Base-by-base conservation (phyloP, 2,113 vertebrate genomes). In the Dicerorhinus sumatrensis region DNA sequence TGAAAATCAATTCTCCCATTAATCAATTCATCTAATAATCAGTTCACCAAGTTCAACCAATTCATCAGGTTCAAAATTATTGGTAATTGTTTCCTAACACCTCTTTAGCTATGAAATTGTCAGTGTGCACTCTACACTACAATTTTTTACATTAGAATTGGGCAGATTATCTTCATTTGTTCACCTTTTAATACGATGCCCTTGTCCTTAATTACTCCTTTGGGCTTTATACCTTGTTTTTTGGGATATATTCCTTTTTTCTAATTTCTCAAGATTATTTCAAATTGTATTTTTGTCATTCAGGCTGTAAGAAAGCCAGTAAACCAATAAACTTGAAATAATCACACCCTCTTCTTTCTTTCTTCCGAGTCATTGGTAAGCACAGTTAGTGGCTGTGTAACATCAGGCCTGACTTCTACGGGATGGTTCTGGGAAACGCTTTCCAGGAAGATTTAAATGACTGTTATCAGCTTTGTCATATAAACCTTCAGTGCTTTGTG, bases 1-100 rank as follows among this genome's bases (percentile, higher is more conserved):
- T 92, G 42, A 77, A 85, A 92, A 77, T 96, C 58, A 87, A 0
- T 82, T 86, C 36, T 54, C 31, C 14, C 20, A 31, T 96, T 72
- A 95, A 89, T 91, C 21, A 96, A 36, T 54, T 86, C 7, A 92
- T 81, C 33, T 81, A 89, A 77, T 54, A 77, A 73, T 85, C 31
- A 86, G 5, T 76, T 63, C 4, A 77, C 20, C 9, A 27, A 84
- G 16, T 88, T 72, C 29, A 65, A 39, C 20, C 11, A 91, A 8
- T 65, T 69, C 3, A 42, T 6, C 18, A 56, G 79, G 27, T 87
- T 89, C 69, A 62, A 79, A 60, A 46, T 60, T 79, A 76, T 42
- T 46, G 33, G 16, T 86, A 82, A 73, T 73, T 83, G 4, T 95
- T 96, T 95, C 8, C 88, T 92, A 58, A 90, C 29, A 95, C 2